Evolutionary conservation across 2,888 invertebrate species (phyloP).

Genomic region (Aphrophora alni): DNA sequence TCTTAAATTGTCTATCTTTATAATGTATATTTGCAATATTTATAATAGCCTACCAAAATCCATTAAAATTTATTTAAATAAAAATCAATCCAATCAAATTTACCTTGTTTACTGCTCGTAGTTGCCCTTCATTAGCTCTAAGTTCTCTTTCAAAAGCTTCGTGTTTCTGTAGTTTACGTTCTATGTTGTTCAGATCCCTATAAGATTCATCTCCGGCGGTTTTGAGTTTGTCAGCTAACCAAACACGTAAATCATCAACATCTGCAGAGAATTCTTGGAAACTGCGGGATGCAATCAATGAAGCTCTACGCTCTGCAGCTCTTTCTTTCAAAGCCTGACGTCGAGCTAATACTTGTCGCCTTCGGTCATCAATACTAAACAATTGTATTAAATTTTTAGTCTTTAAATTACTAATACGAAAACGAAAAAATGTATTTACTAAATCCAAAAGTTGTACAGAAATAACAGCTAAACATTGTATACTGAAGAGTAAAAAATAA

Average conservation of each 20-base stretch:
- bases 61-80: too few relatives aligned
- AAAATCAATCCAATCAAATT: neutral
- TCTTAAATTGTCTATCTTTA: too few relatives aligned
- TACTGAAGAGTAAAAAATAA: too few relatives aligned
- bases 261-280: slow-evolving; percentile 94
- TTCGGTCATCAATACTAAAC: slow-evolving; percentile 70
- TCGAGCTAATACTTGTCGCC: slow-evolving; percentile 76
- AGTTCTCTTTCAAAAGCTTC: slow-evolving; percentile 96
- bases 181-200: slow-evolving; percentile 86
- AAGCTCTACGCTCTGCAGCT: slow-evolving; percentile 74
- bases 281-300: slow-evolving; percentile 82
- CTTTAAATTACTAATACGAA: too few relatives aligned
- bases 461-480: too few relatives aligned
- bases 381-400: too few relatives aligned
- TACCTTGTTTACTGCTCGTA: slow-evolving; percentile 81
- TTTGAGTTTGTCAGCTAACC: slow-evolving; percentile 91
- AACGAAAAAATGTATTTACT: too few relatives aligned
- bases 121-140: slow-evolving; percentile 91
- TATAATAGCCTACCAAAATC: too few relatives aligned
- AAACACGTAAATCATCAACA: slow-evolving; percentile 85
- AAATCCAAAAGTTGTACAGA: too few relatives aligned
- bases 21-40: too few relatives aligned
- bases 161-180: slow-evolving; percentile 93
- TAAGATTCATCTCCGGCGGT: slow-evolving; percentile 94
- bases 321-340: slow-evolving; percentile 77